Evolutionary conservation across 1,140 invertebrate genomes (phyloP), one percentile per base, ranked within the genome.

Genomic region (Homarus americanus): DNA sequence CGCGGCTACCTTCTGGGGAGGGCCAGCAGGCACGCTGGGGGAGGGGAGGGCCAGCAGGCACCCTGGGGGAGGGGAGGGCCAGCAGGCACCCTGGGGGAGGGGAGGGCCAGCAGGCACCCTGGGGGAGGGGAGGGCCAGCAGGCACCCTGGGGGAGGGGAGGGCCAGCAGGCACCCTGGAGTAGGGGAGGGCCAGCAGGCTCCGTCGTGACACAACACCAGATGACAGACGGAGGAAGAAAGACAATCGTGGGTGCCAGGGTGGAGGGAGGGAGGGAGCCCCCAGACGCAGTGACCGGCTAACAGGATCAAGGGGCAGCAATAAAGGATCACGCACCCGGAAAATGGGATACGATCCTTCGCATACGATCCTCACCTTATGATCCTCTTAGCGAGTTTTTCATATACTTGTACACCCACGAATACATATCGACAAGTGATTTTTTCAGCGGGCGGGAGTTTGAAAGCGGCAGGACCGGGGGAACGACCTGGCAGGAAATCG

Each of bases 351-450:
- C 87, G 87, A 82, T 82, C 78, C 87, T 89, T 28, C 79, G 87
- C 87, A 89, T 89, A 89, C 87, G 87, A 89, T 89, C 87, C 66
- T 72, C 87, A 28, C 87, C 87, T 89, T 89, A 89, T 89, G 87
- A 89, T 89, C 87, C 87, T 89, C 87, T 89, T 89, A 89, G 58
- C 86, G 2, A 17, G 49, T 69, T 32, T 69, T 63, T 12, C 63
- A 32, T 69, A 69, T 9, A 69, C 63, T 69, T 28, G 53, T 69
- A 3, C 24, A 69, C n/a, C 53, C 20, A 20, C 1, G 53, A 15
- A 24, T 49, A 32, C 4, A 9, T 69, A 69, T 69, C 28, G n/a
- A 69, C 63, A 69, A 69, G 63, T 69, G 63, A 32, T 32, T 32
- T 63, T 32, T 69, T 28, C 63, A 69, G 5, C n/a, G 7, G 0